Conservation (phyloP, 2,888 invertebrate species). For the Yponomeuta plumbellus region DNA sequence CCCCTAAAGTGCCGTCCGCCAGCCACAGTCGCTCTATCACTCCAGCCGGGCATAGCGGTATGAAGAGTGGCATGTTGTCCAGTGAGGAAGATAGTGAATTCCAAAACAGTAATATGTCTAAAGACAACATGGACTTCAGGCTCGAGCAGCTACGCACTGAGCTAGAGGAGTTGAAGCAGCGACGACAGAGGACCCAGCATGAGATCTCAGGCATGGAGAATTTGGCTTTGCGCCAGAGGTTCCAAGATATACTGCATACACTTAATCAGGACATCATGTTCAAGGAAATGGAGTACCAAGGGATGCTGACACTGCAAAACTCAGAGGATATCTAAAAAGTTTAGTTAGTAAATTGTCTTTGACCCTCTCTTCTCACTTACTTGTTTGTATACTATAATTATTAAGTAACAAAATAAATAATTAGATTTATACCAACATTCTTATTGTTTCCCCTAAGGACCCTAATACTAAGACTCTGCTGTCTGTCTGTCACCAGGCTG, state of each 20-base stretch:
- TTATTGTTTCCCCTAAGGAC: too few relatives aligned
- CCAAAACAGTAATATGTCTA: constrained; percentile 46
- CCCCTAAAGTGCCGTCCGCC: constrained; percentile 22
- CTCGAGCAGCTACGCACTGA: constrained; percentile 84
- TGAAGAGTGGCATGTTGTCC: constrained; percentile 40
- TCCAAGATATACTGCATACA: constrained; percentile 88
- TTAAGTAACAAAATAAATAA: too few relatives aligned
- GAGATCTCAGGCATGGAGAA: constrained; percentile 92
- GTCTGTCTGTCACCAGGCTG: too few relatives aligned
- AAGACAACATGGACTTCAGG: constrained; percentile 77
- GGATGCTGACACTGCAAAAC: constrained; percentile 55
- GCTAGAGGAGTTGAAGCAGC: constrained; percentile 83
- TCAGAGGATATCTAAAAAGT: constrained; percentile 55
- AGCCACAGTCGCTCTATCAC: constrained; percentile 36
- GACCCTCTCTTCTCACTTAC: too few relatives aligned
- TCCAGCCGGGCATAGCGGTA: constrained; percentile 28
- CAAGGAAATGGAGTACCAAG: constrained; percentile 82
- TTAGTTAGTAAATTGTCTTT: not conserved
- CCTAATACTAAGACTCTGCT: too few relatives aligned
- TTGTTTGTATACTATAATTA: too few relatives aligned
- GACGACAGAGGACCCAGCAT: constrained; percentile 86
- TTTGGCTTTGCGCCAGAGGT: constrained; percentile 86
- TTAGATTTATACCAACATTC: too few relatives aligned
- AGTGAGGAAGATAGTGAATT: constrained; percentile 56
- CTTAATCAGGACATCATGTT: constrained; percentile 87